Percentiles rank a stretch among this genome's conserved stretches.
Conservation (phyloP, 2,888 invertebrate genomes). For the Leucophora obtusa region DNA sequence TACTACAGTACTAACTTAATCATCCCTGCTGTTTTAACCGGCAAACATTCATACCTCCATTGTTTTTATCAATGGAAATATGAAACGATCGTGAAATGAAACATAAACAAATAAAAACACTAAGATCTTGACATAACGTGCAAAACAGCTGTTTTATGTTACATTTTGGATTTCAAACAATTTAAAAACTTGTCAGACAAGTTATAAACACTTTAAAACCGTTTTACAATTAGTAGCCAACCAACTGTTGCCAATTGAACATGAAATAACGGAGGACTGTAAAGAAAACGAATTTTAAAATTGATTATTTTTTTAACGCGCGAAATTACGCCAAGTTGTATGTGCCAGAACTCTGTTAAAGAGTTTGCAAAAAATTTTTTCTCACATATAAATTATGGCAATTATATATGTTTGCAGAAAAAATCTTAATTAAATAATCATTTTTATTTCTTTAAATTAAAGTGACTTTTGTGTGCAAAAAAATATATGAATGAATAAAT, state of each 20-base stretch:
- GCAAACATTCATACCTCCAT: conserved; percentile 3
- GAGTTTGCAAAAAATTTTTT: conserved; percentile 29
- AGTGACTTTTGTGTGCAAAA: conserved; percentile 21
- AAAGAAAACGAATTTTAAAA: not conserved
- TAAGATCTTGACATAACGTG: not conserved
- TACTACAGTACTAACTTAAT: no score
- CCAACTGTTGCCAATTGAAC: conserved; percentile 60
- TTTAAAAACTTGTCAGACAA: conserved; percentile 40
- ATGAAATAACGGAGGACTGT: not conserved
- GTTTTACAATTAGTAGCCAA: conserved; percentile 53
- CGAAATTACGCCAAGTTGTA: conserved; percentile 35
- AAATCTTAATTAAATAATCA: conserved; percentile 60
- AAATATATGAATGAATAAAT: conserved; percentile 5
- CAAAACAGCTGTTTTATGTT: conserved; percentile 51
- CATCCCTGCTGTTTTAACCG: not conserved
- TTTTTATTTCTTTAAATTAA: conserved; percentile 21
- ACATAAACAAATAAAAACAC: conserved; percentile 25
- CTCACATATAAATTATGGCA: conserved; percentile 35
- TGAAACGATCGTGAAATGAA: conserved; percentile 11
- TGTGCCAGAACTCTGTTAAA: conserved; percentile 13
- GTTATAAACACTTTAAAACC: conserved; percentile 55
- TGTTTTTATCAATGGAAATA: no score
- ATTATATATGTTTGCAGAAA: conserved; percentile 43
- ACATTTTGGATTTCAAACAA: conserved; percentile 5
- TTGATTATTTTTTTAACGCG: conserved; percentile 27